Conservation (phyloP, 2,797 vertebrate species). For the Brachymystax lenok region DNA sequence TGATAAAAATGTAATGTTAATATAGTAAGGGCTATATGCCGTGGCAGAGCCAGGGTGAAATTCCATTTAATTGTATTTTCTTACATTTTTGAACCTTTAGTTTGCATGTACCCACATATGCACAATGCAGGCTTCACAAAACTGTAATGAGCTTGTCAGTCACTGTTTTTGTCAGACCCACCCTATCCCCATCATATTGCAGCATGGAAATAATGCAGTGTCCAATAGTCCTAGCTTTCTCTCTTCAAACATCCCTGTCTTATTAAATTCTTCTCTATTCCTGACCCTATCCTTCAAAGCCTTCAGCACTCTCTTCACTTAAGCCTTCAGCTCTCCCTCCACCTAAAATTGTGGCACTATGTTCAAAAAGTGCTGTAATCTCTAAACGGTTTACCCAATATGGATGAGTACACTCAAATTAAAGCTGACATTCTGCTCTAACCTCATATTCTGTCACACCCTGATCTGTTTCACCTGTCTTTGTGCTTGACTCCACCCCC, state of each 20-base stretch:
- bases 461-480: too few species aligned
- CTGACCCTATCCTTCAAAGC: slow-evolving; percentile 79
- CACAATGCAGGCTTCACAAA: neutral
- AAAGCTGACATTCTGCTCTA: too few species aligned
- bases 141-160: neutral
- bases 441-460: too few species aligned
- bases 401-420: too few species aligned
- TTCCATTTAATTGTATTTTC: neutral
- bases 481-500: too few species aligned
- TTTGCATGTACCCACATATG: neutral
- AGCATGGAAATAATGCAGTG: slow-evolving; percentile 31
- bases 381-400: too few species aligned
- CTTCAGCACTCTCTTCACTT: slow-evolving; percentile 81
- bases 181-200: neutral
- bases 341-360: too few species aligned
- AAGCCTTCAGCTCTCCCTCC: too few species aligned
- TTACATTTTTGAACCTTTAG: neutral
- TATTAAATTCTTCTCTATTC: slow-evolving; percentile 46
- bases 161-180: slow-evolving; percentile 1
- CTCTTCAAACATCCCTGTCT: neutral
- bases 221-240: neutral
- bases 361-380: too few species aligned
- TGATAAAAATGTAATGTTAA: too few species aligned
- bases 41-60: too few species aligned
- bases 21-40: too few species aligned